These are phyloP conservation scores for Crenuchus spilurus DNA, from an alignment of 2,797 vertebrate species.

Conservation along the genomic window DNA sequence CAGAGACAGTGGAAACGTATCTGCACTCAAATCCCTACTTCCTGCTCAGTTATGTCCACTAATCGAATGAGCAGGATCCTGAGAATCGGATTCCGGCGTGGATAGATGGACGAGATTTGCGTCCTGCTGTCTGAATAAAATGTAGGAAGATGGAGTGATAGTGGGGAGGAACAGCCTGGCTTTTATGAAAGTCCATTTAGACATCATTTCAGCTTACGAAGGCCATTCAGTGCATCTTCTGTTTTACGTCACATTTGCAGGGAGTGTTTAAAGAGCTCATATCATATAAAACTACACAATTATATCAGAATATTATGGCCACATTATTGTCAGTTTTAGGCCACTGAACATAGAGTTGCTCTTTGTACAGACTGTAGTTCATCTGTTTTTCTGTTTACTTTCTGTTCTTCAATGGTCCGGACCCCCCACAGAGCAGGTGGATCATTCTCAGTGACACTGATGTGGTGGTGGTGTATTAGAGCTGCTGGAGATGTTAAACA, in stretches of 20 bases:
- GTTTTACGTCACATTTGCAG: conserved; percentile 30
- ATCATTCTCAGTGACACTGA: too few relatives aligned
- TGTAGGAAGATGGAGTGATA: conserved; percentile 57
- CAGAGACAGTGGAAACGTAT: conserved; percentile 32
- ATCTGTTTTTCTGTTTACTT: too few relatives aligned
- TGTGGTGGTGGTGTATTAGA: too few relatives aligned
- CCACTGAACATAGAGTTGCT: too few relatives aligned
- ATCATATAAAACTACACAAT: too few relatives aligned
- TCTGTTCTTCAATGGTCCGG: too few relatives aligned
- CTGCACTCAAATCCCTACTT: conserved; percentile 33
- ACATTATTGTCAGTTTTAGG: too few relatives aligned
- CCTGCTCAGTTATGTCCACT: conserved; percentile 56
- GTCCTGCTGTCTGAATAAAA: conserved; percentile 51
- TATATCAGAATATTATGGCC: too few relatives aligned
- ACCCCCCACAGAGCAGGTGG: too few relatives aligned
- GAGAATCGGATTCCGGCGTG: conserved; percentile 60
- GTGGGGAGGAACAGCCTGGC: conserved; percentile 49
- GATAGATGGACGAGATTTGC: conserved; percentile 48
- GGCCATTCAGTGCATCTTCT: conserved; percentile 40
- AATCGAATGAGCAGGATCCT: conserved; percentile 60
- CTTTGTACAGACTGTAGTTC: too few relatives aligned
- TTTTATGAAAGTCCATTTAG: conserved; percentile 61
- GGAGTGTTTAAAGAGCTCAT: too few relatives aligned
- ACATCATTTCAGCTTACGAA: conserved; percentile 38
- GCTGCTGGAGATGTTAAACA: too few relatives aligned